These are phyloP conservation scores for Pseudochromis fuscus DNA, from an alignment of 2,797 vertebrate genomes.

Conservation along the genomic window DNA sequence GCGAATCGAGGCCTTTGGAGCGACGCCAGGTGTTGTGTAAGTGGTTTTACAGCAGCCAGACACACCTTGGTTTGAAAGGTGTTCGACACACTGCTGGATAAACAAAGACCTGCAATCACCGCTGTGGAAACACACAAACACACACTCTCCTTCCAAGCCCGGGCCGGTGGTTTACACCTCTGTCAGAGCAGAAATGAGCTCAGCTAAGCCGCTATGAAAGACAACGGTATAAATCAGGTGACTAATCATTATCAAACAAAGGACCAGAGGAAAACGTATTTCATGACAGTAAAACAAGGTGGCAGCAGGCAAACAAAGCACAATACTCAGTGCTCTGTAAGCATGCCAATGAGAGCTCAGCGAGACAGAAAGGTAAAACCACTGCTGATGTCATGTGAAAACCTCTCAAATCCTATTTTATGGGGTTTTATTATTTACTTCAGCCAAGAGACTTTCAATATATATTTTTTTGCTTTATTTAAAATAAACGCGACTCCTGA, in stretches of 20 bases:
- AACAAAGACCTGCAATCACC: conserved; percentile 53
- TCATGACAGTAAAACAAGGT: conserved; percentile 27
- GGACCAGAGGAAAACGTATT: conserved; percentile 20
- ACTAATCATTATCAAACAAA: conserved; percentile 37
- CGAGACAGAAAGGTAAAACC: conserved; percentile 7
- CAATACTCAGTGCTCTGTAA: conserved; percentile 12
- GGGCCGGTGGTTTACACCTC: conserved; percentile 30
- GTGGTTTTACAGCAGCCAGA: conserved; percentile 54
- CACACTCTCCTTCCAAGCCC: conserved; percentile 12
- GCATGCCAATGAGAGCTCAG: neutral
- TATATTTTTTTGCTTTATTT: conserved; percentile 39
- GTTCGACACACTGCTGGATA: conserved; percentile 35
- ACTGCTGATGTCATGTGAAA: conserved; percentile 8
- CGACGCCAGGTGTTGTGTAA: conserved; percentile 67
- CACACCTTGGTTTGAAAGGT: conserved; percentile 57
- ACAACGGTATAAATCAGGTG: conserved; percentile 21
- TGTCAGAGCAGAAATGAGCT: conserved; percentile 37
- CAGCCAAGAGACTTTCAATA: neutral
- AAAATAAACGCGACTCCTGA: conserved; percentile 13
- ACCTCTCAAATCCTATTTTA: neutral
- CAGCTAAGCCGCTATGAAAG: conserved; percentile 20
- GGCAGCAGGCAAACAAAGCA: conserved; percentile 23
- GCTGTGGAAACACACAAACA: conserved; percentile 49
- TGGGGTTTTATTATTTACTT: neutral
- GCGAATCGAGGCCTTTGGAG: conserved; percentile 47